Percentiles rank a stretch among this genome's conserved stretches.
phyloP scores from a whole-genome alignment of 1,140 invertebrate genomes.

The Lucilia cuprina region DNA sequence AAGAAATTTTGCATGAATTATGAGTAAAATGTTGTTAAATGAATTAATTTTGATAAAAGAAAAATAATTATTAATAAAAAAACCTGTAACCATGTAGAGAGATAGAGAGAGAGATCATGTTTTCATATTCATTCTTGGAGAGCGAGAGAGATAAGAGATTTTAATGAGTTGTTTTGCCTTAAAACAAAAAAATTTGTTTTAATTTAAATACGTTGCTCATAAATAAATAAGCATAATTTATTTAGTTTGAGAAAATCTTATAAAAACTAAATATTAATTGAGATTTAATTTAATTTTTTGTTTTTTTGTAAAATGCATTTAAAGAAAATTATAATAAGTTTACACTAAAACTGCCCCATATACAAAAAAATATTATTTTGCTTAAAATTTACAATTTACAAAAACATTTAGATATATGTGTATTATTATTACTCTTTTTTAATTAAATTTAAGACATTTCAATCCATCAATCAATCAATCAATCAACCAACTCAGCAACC shows the following conservation, averaged over 20 bases:
- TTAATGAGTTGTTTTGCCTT: background rate
- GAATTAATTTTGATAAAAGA: too few species aligned
- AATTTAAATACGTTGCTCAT: background rate
- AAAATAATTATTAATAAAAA: background rate
- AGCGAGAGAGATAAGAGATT: too few species aligned
- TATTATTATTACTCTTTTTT: conserved; percentile 22
- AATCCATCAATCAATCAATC: conserved; percentile 53
- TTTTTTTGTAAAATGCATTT: conserved; percentile 12
- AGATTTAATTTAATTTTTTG: background rate
- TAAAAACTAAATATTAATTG: background rate
- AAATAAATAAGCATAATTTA: background rate
- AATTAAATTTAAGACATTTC: conserved; percentile 43
- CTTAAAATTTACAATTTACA: conserved; percentile 38
- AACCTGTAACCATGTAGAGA: background rate
- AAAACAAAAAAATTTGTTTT: background rate
- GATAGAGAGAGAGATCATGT: background rate
- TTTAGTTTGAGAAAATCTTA: background rate
- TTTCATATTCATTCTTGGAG: background rate
- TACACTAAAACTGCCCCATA: conserved; percentile 36
- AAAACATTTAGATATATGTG: conserved; percentile 38
- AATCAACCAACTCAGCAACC: conserved; percentile 62
- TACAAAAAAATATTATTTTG: conserved; percentile 14
- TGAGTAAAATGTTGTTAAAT: too few species aligned
- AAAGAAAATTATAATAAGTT: conserved; percentile 15
- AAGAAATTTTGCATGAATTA: too few species aligned